These are phyloP conservation scores for Elaphurus davidianus DNA, from an alignment of 2,113 vertebrate species.

Conservation along the genomic window DNA sequence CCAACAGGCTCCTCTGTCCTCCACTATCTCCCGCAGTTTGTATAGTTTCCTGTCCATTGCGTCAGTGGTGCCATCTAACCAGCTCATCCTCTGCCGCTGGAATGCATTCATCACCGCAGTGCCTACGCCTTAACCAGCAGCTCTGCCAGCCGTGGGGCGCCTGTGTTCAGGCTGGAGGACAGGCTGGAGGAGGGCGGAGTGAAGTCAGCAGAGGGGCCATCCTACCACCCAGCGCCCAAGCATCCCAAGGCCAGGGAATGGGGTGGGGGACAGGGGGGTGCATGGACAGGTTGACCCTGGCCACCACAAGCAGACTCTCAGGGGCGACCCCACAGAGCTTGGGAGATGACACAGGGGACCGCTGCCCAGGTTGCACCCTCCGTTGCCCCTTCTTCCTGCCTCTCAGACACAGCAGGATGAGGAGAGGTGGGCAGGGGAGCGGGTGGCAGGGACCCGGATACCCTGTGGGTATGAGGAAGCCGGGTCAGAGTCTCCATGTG, in stretches of 20 bases:
- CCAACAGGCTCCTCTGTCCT: neutral
- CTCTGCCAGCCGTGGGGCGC: fast-evolving
- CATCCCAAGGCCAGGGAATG: neutral
- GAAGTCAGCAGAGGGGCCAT: neutral
- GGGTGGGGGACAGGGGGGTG: neutral
- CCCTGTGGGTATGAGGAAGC: neutral
- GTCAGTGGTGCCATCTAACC: neutral
- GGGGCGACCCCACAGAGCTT: fast-evolving
- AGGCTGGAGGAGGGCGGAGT: neutral
- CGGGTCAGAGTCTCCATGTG: fast-evolving
- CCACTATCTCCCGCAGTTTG: neutral
- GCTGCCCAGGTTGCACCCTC: neutral
- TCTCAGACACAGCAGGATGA: neutral
- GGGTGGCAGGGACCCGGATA: neutral
- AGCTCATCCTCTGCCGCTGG: neutral
- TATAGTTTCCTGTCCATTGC: neutral
- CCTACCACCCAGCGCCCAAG: neutral
- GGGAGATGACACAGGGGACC: neutral
- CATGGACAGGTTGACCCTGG: neutral
- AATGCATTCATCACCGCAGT: neutral
- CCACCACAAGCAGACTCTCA: neutral
- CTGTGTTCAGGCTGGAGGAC: neutral
- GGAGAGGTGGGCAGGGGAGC: neutral
- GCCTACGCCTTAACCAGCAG: neutral
- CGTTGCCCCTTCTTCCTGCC: neutral